Percentiles rank a stretch among this genome's conserved stretches.
Conservation (phyloP, 2,888 invertebrate genomes). For the Cephus rjabovi region DNA sequence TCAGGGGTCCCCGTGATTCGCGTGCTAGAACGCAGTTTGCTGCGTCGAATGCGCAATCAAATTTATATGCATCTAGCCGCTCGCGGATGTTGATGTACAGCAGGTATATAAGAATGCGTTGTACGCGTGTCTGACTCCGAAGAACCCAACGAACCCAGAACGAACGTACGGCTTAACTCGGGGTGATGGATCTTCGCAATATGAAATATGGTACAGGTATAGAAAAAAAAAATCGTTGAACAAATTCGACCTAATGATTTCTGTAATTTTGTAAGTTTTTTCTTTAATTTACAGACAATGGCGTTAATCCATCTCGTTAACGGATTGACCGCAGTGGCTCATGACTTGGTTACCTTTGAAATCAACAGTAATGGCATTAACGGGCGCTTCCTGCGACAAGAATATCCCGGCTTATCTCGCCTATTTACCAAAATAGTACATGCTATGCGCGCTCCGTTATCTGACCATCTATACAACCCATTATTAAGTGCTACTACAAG, state of each 20-base stretch:
- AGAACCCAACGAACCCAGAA: too few relatives aligned
- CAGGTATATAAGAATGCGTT: conserved; percentile 1
- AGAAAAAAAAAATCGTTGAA: too few relatives aligned
- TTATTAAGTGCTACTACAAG: conserved; percentile 21
- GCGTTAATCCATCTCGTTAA: too few relatives aligned
- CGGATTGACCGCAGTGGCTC: too few relatives aligned
- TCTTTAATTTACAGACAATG: too few relatives aligned
- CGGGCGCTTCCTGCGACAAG: conserved; percentile 22
- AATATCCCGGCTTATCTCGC: conserved; percentile 17
- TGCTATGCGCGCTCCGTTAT: conserved; percentile 11
- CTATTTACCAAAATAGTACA: conserved; percentile 21
- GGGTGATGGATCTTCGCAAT: too few relatives aligned
- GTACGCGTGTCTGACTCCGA: neutral
- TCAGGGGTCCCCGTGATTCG: neutral
- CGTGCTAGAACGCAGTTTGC: conserved; percentile 21
- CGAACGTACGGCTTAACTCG: too few relatives aligned
- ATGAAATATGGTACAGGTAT: too few relatives aligned
- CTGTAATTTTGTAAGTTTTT: too few relatives aligned
- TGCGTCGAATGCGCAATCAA: conserved; percentile 4
- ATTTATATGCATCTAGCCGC: neutral
- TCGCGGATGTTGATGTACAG: conserved; percentile 1
- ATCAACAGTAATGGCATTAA: conserved; percentile 17
- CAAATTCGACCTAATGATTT: too few relatives aligned
- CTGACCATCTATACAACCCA: conserved; percentile 16
- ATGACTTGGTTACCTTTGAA: too few relatives aligned